Evolutionary conservation across 2,113 vertebrate species (phyloP).

Genomic region (Macquaria australasica): DNA sequence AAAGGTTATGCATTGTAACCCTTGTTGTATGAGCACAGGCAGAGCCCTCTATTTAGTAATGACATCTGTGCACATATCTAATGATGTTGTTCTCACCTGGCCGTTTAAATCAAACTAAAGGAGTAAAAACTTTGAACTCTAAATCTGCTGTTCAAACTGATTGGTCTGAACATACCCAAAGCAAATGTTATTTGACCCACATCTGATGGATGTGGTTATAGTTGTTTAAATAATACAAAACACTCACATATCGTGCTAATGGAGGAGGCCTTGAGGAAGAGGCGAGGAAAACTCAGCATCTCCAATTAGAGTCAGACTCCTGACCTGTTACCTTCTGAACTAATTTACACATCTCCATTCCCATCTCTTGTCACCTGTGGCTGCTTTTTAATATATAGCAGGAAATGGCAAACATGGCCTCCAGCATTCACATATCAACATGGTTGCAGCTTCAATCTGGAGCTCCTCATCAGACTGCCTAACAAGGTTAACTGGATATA

Average conservation of each 20-base stretch:
- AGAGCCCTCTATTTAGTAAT: not conserved
- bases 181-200: not conserved
- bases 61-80: not conserved
- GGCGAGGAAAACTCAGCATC: not conserved
- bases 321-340: constrained; percentile 7
- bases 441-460: constrained; percentile 4
- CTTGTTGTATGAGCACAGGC: not conserved
- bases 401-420: not conserved
- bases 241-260: not conserved
- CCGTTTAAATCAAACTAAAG: not conserved
- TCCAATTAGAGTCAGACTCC: constrained; percentile 5
- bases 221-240: constrained; percentile 12
- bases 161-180: not conserved
- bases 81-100: not conserved
- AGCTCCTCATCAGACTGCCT: constrained; percentile 22
- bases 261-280: not conserved
- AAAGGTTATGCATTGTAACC: not conserved
- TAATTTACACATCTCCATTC: constrained; percentile 20
- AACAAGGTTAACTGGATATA: constrained; percentile 46
- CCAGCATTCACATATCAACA: not conserved
- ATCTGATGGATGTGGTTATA: not conserved
- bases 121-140: not conserved
- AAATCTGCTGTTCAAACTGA: not conserved
- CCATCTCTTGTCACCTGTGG: constrained; percentile 20
- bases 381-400: constrained; percentile 13